Base-by-base conservation (phyloP, 2,797 vertebrate genomes). In the Platyrinchus mystaceus region DNA sequence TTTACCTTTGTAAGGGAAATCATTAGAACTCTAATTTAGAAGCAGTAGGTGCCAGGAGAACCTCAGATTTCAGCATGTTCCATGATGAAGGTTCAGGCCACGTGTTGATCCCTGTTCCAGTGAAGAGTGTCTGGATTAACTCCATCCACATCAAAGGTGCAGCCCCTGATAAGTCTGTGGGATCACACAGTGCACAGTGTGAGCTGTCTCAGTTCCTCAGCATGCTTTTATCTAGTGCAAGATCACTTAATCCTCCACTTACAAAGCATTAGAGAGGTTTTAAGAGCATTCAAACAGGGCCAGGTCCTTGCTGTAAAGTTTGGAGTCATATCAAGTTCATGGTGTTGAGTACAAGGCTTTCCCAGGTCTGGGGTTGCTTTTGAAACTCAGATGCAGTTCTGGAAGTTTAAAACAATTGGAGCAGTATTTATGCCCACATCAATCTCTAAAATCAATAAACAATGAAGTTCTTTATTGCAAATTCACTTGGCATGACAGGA, bases 1-100 rank as follows among this genome's bases (percentile, higher is more conserved):
- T 39, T 59, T 60, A 19, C 46, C 15, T 69, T 44, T 28, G 34
- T 14, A 32, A 44, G 60, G 18, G 7, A n/a, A 58, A 58, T 24
- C 9, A 9, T 36, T 27, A 67, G 14, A 68, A 8, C 23, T 50
- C 32, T 3, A 41, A 13, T 41, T 5, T 14, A 44, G 77, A 52
- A 79, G 53, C 24, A 68, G 30, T 6, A 13, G 27, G 26, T 36
- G 22, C 37, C 46, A 47, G 49, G 15, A 66, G 46, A 55, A 32
- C 6, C 11, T 47, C 37, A 43, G 32, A 0, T 22, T 80, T 66
- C 21, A 24, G 15, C 3, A 1, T 23, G 36, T 41, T 39, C 20
- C 5, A 6, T 0, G 6, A 4, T 2, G 55, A 67, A n/a, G 14
- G 1, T 18, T 30, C 37, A 80, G 55, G 19, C 3, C 47, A 27